Evolutionary conservation across 2,113 vertebrate genomes (phyloP).

Genomic region (Vidua chalybeata): DNA sequence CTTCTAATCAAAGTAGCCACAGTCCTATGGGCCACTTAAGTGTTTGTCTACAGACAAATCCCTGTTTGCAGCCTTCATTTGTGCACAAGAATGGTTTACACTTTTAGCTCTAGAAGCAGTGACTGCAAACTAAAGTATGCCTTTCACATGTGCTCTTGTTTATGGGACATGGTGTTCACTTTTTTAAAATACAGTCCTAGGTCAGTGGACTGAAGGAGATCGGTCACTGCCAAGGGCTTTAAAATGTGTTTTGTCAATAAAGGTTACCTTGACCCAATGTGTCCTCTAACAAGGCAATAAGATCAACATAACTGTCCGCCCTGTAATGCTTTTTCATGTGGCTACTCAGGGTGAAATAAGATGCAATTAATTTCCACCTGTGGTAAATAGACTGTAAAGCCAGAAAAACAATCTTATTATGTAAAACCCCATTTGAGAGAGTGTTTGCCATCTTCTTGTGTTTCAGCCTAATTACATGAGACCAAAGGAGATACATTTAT

Average conservation of each 20-base stretch:
- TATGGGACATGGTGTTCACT: not conserved
- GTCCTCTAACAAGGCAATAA: not conserved
- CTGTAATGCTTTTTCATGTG: not conserved
- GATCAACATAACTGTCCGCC: not conserved
- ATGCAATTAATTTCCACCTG: not conserved
- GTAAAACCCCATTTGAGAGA: not conserved
- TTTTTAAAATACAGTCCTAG: not conserved
- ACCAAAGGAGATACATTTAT: not conserved
- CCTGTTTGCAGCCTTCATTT: not conserved
- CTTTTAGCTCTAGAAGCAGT: not conserved
- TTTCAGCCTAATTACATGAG: not conserved
- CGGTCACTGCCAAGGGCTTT: not conserved
- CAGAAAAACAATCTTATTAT: not conserved
- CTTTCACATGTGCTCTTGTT: not conserved
- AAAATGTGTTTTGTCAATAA: constrained; percentile 20
- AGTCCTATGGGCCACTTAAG: not conserved
- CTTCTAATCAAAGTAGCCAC: not conserved
- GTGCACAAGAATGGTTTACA: not conserved
- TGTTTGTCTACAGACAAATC: not conserved
- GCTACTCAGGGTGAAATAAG: not conserved
- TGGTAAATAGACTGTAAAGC: not conserved
- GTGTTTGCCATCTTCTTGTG: not conserved
- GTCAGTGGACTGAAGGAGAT: not conserved
- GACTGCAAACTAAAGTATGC: not conserved
- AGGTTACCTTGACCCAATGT: not conserved